These are phyloP conservation scores for Noctua pronuba DNA, from an alignment of 2,888 invertebrate genomes.

Conservation along the genomic window DNA sequence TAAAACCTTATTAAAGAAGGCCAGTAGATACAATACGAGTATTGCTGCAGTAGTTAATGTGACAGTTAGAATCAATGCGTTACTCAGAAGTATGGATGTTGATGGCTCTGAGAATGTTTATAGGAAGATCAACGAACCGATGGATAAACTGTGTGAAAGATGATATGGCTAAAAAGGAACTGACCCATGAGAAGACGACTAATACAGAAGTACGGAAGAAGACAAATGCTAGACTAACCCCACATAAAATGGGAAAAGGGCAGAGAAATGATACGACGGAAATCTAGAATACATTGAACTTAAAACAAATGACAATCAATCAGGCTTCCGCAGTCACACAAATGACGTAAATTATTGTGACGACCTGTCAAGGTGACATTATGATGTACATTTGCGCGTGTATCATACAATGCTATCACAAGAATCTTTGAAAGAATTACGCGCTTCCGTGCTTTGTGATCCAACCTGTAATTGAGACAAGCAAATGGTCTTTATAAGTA, in stretches of 20 bases:
- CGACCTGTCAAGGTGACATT: slow-evolving; percentile 61
- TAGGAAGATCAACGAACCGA: background rate
- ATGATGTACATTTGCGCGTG: slow-evolving; percentile 34
- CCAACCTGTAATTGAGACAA: slow-evolving; percentile 22
- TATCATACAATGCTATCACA: slow-evolving; percentile 60
- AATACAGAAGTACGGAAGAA: background rate
- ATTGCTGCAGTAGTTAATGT: background rate
- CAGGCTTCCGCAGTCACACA: slow-evolving; percentile 1
- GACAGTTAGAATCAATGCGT: background rate
- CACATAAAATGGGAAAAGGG: background rate
- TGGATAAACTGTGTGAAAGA: background rate
- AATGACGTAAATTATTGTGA: slow-evolving; percentile 49
- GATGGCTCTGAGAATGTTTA: too few relatives aligned
- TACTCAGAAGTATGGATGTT: background rate
- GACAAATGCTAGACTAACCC: background rate
- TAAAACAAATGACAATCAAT: slow-evolving; percentile 14
- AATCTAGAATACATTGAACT: slow-evolving; percentile 4
- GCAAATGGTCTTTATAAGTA: slow-evolving; percentile 27
- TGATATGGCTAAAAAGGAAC: background rate
- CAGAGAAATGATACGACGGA: background rate
- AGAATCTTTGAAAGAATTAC: slow-evolving; percentile 54
- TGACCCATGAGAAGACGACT: background rate
- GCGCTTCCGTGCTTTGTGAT: slow-evolving; percentile 50
- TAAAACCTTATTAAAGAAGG: background rate
- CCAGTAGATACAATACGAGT: background rate